Percentiles rank a stretch among this genome's conserved stretches.
Conservation (phyloP, 1,140 invertebrate species). For the Metopolophium dirhodum region DNA sequence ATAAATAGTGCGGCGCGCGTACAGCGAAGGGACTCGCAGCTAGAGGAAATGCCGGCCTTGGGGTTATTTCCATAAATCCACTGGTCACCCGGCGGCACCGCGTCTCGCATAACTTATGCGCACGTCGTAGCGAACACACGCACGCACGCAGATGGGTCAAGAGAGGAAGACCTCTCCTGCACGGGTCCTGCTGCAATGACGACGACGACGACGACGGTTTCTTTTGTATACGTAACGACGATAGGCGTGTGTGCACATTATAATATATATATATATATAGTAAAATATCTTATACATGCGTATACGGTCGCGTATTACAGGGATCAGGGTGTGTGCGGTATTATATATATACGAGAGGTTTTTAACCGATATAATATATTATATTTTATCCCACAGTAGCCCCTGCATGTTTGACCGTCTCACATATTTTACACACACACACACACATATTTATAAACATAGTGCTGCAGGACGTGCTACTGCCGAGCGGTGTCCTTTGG, state of each 20-base stretch:
- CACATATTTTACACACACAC: neutral
- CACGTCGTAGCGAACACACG: constrained; percentile 26
- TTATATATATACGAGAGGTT: neutral
- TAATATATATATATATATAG: neutral
- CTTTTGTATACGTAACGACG: constrained; percentile 9
- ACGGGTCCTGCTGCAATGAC: neutral
- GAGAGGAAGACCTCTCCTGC: constrained; percentile 15
- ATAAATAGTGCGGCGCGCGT: neutral
- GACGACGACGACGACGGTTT: neutral
- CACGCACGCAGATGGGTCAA: constrained; percentile 30
- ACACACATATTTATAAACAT: neutral
- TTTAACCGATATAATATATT: constrained; percentile 47
- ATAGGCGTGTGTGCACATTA: neutral
- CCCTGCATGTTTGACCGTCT: neutral
- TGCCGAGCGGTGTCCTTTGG: neutral
- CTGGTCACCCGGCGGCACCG: constrained; percentile 30
- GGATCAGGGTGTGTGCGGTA: neutral
- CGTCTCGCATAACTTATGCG: constrained; percentile 51
- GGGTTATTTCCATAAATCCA: constrained; percentile 55
- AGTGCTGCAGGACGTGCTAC: neutral
- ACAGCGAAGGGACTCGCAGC: neutral
- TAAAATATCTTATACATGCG: constrained; percentile 20
- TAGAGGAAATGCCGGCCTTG: neutral
- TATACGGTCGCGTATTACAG: neutral
- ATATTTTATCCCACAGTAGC: constrained; percentile 21